Conservation (phyloP, 2,888 invertebrate species). For the Heteromurus nitidus region DNA sequence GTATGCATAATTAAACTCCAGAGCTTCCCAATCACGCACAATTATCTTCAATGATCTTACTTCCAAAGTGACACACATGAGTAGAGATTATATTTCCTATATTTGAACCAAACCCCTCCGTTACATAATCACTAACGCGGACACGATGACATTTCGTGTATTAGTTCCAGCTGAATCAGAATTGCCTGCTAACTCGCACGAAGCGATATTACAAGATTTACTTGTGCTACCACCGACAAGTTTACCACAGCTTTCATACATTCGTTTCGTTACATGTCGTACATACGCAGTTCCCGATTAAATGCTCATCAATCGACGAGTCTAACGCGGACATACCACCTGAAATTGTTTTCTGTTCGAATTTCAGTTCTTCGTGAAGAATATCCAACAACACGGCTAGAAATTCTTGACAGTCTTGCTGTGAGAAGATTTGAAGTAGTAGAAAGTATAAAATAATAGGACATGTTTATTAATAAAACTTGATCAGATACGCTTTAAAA, state of each 20-base stretch:
- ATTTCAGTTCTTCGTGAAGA: conserved; percentile 80
- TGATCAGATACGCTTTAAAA: too few relatives aligned
- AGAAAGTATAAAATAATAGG: too few relatives aligned
- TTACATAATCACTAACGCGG: conserved; percentile 77
- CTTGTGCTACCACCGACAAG: conserved; percentile 2
- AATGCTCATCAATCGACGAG: conserved; percentile 46
- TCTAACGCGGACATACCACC: background rate
- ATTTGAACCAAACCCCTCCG: conserved; percentile 74
- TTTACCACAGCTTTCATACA: too few relatives aligned
- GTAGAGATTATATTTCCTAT: conserved; percentile 78
- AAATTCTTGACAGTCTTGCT: conserved; percentile 84
- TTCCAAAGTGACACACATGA: conserved; percentile 82
- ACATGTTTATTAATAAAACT: too few relatives aligned
- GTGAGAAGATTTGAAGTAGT: conserved; percentile 71
- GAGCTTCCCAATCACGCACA: too few relatives aligned
- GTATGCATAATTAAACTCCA: too few relatives aligned
- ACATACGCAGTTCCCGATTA: conserved; percentile 42
- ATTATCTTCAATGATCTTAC: too few relatives aligned
- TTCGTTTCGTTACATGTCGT: too few relatives aligned
- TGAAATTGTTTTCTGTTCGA: conserved; percentile 59
- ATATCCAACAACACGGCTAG: conserved; percentile 80
- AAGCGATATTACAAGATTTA: background rate
- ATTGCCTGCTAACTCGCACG: background rate
- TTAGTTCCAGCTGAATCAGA: background rate
- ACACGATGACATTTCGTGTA: too few relatives aligned